These are phyloP conservation scores for Phrynocephalus vlangalii DNA, from an alignment of 2,797 vertebrate species.

Conservation along the genomic window DNA sequence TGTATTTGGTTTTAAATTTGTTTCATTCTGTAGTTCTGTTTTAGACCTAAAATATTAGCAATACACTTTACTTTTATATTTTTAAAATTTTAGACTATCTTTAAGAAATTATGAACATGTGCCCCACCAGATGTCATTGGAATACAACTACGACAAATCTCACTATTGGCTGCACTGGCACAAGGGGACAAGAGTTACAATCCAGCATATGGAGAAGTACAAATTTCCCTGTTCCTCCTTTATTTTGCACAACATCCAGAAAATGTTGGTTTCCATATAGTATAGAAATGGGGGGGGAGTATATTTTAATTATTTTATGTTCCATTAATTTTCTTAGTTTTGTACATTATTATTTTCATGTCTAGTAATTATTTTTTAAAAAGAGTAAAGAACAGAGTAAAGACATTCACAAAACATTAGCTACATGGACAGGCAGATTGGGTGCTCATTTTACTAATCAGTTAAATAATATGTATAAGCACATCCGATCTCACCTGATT, in stretches of 20 bases:
- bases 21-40: neutral
- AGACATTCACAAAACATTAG: no score
- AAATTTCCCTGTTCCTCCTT: neutral
- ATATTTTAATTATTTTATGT: no score
- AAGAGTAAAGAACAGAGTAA: no score
- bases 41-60: neutral
- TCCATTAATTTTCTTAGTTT: no score
- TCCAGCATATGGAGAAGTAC: neutral
- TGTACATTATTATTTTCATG: no score
- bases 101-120: neutral
- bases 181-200: neutral
- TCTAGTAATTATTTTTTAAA: no score
- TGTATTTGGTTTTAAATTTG: neutral
- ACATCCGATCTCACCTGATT: no score
- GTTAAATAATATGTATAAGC: no score
- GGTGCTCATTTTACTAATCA: no score
- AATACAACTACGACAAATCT: neutral
- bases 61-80: neutral
- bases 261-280: neutral
- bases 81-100: neutral
- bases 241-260: neutral
- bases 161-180: neutral
- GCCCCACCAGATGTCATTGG: neutral
- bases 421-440: no score
- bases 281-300: neutral